Percentiles rank a stretch among this genome's conserved stretches.
Conservation (phyloP, 2,888 invertebrate genomes). For the Molorchus minor region DNA sequence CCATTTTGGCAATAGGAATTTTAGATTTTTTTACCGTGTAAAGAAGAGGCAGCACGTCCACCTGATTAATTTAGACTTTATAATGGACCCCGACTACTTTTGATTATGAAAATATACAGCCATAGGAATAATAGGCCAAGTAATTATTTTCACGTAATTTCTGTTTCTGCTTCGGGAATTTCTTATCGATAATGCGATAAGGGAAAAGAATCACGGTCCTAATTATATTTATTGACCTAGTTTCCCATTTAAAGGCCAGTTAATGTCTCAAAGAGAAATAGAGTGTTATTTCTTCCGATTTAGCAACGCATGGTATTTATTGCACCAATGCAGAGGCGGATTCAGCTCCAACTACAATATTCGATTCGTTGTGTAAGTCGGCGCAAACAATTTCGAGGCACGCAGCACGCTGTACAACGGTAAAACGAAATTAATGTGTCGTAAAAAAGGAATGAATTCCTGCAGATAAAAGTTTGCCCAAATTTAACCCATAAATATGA, state of each 20-base stretch:
- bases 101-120: too few relatives aligned
- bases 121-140: too few relatives aligned
- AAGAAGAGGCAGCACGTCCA: too few relatives aligned
- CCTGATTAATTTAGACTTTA: too few relatives aligned
- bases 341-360: too few relatives aligned
- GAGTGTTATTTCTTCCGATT: neutral
- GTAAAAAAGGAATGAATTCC: constrained; percentile 31
- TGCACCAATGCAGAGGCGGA: constrained; percentile 4
- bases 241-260: constrained; percentile 12
- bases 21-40: too few relatives aligned
- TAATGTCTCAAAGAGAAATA: constrained; percentile 12
- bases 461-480: constrained; percentile 18
- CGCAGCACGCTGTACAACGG: constrained; percentile 25
- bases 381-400: neutral
- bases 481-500: constrained; percentile 34
- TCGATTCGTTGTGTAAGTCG: neutral
- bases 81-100: too few relatives aligned
- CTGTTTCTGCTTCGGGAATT: too few relatives aligned
- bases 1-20: too few relatives aligned
- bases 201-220: constrained; percentile 9
- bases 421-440: constrained; percentile 31
- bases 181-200: too few relatives aligned
- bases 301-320: neutral
- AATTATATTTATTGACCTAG: constrained; percentile 7
- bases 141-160: too few relatives aligned